A percentile compares a stretch with the other conserved stretches of the same genome.
Conservation (phyloP, 2,888 invertebrate species). For the Tipula confusa region DNA sequence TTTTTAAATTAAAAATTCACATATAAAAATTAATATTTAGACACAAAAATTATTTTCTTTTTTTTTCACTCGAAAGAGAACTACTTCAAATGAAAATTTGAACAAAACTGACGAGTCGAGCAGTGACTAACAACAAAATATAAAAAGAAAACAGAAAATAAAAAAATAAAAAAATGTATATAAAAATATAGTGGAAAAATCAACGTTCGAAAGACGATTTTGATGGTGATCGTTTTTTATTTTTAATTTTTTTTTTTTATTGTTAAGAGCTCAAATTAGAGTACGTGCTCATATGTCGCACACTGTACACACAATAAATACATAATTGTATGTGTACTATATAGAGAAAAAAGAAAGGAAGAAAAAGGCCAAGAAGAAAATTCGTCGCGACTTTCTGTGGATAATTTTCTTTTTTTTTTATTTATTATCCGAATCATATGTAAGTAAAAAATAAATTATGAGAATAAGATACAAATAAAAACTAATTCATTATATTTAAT, state of each 20-base stretch:
- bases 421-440: background rate
- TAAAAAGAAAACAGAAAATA: background rate
- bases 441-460: background rate
- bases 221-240: background rate
- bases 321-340: background rate
- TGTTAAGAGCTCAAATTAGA: background rate
- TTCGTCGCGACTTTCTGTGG: background rate
- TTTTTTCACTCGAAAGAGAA: background rate
- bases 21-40: background rate
- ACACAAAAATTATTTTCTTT: background rate
- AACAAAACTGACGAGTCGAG: conserved; percentile 10
- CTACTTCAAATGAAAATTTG: background rate
- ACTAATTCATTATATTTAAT: background rate
- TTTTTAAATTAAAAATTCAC: background rate
- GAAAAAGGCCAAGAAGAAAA: background rate
- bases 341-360: background rate
- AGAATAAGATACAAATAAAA: background rate
- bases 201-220: background rate
- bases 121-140: background rate
- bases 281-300: background rate
- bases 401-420: background rate
- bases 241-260: too few species aligned
- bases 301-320: background rate
- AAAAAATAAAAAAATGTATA: background rate
- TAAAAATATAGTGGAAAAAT: background rate